phyloP scores from a whole-genome alignment of 1,140 invertebrate species.

The Lasioglossum baleicum region DNA sequence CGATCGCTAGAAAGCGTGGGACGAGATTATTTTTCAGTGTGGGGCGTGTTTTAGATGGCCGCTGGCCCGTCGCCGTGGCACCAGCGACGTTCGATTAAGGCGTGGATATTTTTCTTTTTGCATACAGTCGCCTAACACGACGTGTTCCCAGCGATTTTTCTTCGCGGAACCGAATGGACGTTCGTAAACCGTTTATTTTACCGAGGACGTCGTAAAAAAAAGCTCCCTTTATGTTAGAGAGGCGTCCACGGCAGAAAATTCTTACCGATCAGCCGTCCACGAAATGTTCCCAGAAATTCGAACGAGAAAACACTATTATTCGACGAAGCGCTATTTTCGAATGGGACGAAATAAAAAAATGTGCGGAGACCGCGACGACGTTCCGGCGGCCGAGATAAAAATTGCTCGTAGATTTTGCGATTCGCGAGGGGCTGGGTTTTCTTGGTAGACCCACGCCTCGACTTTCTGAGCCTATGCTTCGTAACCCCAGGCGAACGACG shows the following conservation, averaged over 20 bases:
- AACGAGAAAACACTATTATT: background rate
- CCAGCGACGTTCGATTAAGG: constrained; percentile 7
- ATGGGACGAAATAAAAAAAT: background rate
- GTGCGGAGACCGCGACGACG: background rate
- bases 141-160: background rate
- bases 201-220: background rate
- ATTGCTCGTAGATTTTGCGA: constrained; percentile 41
- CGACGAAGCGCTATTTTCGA: constrained; percentile 14
- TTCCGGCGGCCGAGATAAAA: constrained; percentile 3
- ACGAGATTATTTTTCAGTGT: constrained; percentile 43
- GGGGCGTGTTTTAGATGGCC: constrained; percentile 13
- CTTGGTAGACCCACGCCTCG: background rate
- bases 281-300: background rate
- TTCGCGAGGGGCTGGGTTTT: background rate
- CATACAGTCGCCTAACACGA: too few relatives aligned
- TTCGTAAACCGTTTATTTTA: background rate
- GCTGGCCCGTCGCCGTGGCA: constrained; percentile 1
- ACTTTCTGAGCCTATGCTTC: constrained; percentile 54
- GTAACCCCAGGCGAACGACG: constrained; percentile 43
- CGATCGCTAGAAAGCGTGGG: constrained; percentile 10
- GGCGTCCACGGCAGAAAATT: background rate
- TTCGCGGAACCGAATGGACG: background rate
- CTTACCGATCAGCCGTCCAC: constrained; percentile 3
- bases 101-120: constrained; percentile 5
- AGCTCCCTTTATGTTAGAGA: too few relatives aligned